Conservation (phyloP, 2,797 vertebrate species). For the Limnodromus scolopaceus region DNA sequence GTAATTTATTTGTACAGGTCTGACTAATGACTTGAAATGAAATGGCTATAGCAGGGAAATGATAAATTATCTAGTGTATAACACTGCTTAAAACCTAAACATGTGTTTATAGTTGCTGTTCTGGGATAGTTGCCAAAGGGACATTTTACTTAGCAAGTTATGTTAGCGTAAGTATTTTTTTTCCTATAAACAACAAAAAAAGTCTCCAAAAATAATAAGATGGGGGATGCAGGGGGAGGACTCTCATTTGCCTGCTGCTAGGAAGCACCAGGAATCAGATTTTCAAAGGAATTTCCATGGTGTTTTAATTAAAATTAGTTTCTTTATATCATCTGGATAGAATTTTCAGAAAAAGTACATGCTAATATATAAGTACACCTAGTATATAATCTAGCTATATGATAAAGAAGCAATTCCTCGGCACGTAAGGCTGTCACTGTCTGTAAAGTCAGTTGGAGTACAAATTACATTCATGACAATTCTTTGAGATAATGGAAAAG, state of each 20-base stretch:
- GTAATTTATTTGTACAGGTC: slow-evolving; percentile 66
- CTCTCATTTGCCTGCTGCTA: not conserved
- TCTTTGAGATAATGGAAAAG: not conserved
- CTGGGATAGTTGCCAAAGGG: slow-evolving; percentile 64
- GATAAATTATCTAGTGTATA: slow-evolving; percentile 69
- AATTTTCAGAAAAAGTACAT: not conserved
- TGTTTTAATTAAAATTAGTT: not conserved
- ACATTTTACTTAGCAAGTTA: slow-evolving; percentile 58
- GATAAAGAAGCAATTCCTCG: not conserved
- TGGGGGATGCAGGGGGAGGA: not conserved
- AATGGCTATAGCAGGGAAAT: slow-evolving; percentile 49
- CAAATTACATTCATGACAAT: fast-evolving
- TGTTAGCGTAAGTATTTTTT: slow-evolving; percentile 17
- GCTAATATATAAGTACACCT: not conserved
- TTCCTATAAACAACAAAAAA: slow-evolving; percentile 8
- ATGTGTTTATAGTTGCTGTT: slow-evolving; percentile 74
- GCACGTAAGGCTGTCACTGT: not conserved
- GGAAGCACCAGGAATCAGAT: not conserved
- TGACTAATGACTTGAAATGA: slow-evolving; percentile 60
- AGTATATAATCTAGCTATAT: not conserved
- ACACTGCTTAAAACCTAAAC: slow-evolving; percentile 69
- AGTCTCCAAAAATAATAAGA: slow-evolving; percentile 20
- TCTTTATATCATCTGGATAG: not conserved
- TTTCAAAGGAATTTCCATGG: not conserved
- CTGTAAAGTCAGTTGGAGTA: not conserved